Evolutionary conservation across 1,140 invertebrate genomes (phyloP), one percentile per base, ranked within the genome.

Genomic region (Nixonia krombeini): DNA sequence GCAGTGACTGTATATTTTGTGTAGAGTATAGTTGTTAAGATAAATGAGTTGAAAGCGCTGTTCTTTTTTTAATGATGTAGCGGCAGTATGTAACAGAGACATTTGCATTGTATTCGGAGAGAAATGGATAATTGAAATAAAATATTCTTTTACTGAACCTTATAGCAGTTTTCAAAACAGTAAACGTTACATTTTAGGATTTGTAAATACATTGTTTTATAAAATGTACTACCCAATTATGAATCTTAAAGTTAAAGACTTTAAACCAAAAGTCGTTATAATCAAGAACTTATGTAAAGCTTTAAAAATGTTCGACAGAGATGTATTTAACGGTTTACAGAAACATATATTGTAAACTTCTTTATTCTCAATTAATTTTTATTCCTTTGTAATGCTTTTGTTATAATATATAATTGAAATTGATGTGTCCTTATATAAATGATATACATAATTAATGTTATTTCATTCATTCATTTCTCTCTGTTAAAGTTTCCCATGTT

Each of bases 1-100:
- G 56, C 18, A 29, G 61, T 51, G 59, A 64, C 55, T 70, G 66
- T 70, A 70, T 70, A 70, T 70, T 68, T 68, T 67, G 61, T 67
- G 56, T 61, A 67, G 64, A 68, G 5, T 37, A 57, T 61, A 68
- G 65, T 37, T 47, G 12, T 58, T 68, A 68, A 68, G 53, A 38
- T 58, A 52, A 52, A 68, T 57, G 46, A 45, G 44, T 29, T 51
- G 41, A 41, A 57, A 31, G 57, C 35, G 52, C 52, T 68, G 46
- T 56, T 26, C 47, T 56, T 57, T 68, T 45, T 62, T 66, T 50
- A 55, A 59, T 55, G 26, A 40, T 28, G 26, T 51, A 45, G 47
- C 53, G 47, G 47, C 46, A 38, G 49, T 29, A 16, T 56, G 21
- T 12, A 21, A 42, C 18, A 35, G 35, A 62, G 37, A 46, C 25